Conservation (phyloP, 1,140 invertebrate genomes). For the Alviniconcha marisindica region DNA sequence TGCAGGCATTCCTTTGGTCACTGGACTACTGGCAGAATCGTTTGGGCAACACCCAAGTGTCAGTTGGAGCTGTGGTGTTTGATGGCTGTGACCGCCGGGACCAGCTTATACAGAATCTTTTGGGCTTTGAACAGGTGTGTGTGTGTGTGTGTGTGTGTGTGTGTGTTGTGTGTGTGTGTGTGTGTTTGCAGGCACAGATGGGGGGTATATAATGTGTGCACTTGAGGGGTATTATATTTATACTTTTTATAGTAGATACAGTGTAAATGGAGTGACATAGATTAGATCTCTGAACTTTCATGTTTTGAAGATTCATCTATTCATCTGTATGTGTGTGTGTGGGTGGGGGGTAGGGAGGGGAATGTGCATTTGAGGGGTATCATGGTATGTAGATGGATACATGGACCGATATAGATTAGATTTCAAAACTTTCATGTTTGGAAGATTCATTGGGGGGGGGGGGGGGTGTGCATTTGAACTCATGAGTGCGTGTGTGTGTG, state of each 20-base stretch:
- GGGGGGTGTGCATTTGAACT: too few relatives aligned
- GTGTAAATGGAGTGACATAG: too few relatives aligned
- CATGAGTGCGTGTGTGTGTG: too few relatives aligned
- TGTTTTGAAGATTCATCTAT: too few relatives aligned
- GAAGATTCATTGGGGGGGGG: too few relatives aligned
- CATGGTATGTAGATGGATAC: too few relatives aligned
- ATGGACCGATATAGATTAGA: too few relatives aligned
- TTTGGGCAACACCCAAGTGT: neutral
- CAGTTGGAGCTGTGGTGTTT: conserved; percentile 62
- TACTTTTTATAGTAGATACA: neutral
- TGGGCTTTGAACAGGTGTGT: conserved; percentile 56
- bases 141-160: neutral
- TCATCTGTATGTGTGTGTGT: neutral
- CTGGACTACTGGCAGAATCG: conserved; percentile 48
- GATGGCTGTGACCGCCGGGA: conserved; percentile 61
- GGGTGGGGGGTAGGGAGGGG: too few relatives aligned
- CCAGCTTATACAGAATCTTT: conserved; percentile 59
- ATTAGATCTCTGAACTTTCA: too few relatives aligned
- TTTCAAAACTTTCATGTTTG: too few relatives aligned
- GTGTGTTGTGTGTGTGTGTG: conserved; percentile 15
- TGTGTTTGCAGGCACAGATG: neutral
- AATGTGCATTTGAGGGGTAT: too few relatives aligned
- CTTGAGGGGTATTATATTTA: neutral
- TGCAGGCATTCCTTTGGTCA: conserved; percentile 70
- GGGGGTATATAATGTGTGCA: neutral